phyloP scores from a whole-genome alignment of 2,113 vertebrate species.

The Malaclemys terrapin region DNA sequence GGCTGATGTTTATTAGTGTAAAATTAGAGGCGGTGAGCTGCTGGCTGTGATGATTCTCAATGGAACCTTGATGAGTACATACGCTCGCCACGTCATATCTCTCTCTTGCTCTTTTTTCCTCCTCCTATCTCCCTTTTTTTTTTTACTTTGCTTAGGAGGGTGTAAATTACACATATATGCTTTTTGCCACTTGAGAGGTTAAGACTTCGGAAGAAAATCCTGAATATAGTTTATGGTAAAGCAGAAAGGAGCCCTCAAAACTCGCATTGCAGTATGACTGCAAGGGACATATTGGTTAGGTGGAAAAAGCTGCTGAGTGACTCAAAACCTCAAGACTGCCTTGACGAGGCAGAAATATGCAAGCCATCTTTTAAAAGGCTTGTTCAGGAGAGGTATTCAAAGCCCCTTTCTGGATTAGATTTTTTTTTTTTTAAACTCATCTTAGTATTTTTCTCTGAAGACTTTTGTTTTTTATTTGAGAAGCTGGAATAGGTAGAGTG shows the following conservation, averaged over 20 bases:
- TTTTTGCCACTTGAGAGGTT: not conserved
- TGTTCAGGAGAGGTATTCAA: slow-evolving; percentile 21
- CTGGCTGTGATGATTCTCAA: too few species aligned
- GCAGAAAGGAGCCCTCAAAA: not conserved
- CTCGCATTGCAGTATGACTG: not conserved
- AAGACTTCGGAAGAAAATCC: not conserved
- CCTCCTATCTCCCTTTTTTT: too few species aligned
- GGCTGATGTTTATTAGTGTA: too few species aligned
- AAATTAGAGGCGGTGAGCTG: too few species aligned
- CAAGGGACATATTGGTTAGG: not conserved
- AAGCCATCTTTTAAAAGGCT: not conserved
- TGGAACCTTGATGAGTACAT: too few species aligned
- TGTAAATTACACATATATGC: not conserved
- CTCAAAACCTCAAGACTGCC: slow-evolving; percentile 18
- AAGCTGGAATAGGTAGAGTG: slow-evolving; percentile 26
- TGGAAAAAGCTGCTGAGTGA: not conserved
- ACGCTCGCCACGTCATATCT: too few species aligned
- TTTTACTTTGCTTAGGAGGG: not conserved
- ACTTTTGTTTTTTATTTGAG: slow-evolving; percentile 14
- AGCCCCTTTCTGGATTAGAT: not conserved
- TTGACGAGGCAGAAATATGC: slow-evolving; percentile 53
- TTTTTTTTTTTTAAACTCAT: slow-evolving; percentile 35
- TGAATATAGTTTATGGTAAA: not conserved
- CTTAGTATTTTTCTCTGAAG: slow-evolving; percentile 48
- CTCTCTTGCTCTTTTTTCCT: too few species aligned